A percentile compares a stretch with the other conserved stretches of the same genome.
phyloP scores from a whole-genome alignment of 2,888 invertebrate species.

The Schizaphis graminum region DNA sequence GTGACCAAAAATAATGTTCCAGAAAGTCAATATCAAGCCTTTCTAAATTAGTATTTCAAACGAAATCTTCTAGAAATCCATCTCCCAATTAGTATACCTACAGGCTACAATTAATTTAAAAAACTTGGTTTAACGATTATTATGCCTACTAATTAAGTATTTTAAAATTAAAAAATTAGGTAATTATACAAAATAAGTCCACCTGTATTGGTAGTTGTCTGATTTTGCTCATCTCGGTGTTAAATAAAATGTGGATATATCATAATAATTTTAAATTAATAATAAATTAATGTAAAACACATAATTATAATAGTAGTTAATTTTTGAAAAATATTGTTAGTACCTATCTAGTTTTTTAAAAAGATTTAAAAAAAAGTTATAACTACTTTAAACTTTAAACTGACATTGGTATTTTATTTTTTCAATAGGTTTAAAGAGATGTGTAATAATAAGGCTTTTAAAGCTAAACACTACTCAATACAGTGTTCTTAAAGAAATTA shows the following conservation, averaged over 20 bases:
- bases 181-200: background rate
- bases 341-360: background rate
- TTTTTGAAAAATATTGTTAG: background rate
- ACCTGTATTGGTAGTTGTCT: background rate
- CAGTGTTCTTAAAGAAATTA: background rate
- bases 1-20: background rate
- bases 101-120: background rate
- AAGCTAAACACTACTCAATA: background rate
- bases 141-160: background rate
- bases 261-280: background rate
- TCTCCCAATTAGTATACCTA: background rate
- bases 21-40: background rate
- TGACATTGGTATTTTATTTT: background rate
- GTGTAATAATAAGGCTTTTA: background rate
- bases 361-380: background rate
- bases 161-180: background rate
- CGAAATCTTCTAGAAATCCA: background rate
- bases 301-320: background rate
- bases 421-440: background rate
- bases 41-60: slow-evolving; percentile 20
- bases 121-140: background rate
- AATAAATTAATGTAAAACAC: background rate
- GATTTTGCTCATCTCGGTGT: background rate
- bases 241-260: background rate
- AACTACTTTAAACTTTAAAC: background rate